phyloP scores from a whole-genome alignment of 2,888 invertebrate species.

The Tenthredo notha region DNA sequence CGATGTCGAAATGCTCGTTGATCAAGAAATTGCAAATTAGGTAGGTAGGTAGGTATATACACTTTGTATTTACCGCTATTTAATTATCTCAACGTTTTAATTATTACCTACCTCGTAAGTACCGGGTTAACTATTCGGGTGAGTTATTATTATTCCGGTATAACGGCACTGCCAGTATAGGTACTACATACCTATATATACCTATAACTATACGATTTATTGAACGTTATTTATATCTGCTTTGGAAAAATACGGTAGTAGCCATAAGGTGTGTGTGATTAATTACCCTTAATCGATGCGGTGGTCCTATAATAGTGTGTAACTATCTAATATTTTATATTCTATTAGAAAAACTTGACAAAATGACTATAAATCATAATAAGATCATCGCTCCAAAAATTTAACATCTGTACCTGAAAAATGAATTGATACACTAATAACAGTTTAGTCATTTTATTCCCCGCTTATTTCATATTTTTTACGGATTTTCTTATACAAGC shows the following conservation, averaged over 20 bases:
- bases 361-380: background rate
- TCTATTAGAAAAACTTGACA: background rate
- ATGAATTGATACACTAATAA: too few species aligned
- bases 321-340: background rate
- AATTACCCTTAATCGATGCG: background rate
- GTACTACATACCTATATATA: background rate
- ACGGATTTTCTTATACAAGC: too few species aligned
- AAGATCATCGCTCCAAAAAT: too few species aligned
- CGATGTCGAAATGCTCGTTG: background rate
- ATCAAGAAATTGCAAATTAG: conserved; percentile 33
- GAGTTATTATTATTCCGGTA: background rate
- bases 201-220: conserved; percentile 8
- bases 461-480: too few species aligned
- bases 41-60: background rate
- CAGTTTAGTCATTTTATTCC: too few species aligned
- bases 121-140: background rate
- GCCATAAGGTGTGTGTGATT: background rate
- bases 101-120: conserved; percentile 21
- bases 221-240: background rate
- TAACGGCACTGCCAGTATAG: conserved; percentile 11
- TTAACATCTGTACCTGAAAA: too few species aligned
- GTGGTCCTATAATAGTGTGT: background rate
- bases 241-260: conserved; percentile 36
- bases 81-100: conserved; percentile 36
- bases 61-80: conserved; percentile 31